Conservation (phyloP, 53 echinoderm and acorn worm species). For the Patiria pectinifera region DNA sequence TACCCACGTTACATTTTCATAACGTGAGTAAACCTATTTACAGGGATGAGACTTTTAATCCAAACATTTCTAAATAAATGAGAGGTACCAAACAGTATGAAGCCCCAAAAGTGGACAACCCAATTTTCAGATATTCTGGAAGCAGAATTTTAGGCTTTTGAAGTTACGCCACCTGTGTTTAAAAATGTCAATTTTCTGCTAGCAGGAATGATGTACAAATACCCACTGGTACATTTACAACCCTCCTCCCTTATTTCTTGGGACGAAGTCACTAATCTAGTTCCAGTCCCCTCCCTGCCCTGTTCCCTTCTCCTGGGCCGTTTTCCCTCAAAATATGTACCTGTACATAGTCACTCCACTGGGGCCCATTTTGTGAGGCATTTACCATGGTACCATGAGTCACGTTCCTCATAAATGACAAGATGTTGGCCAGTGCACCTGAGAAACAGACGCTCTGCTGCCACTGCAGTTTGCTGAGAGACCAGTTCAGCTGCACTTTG, state of each 20-base stretch:
- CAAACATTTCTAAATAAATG: no score
- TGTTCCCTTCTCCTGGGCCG: not conserved
- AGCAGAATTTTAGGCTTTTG: no score
- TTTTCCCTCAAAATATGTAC: not conserved
- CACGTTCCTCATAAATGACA: constrained; percentile 7
- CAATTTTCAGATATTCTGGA: no score
- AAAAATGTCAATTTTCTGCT: not conserved
- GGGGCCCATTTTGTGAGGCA: not conserved
- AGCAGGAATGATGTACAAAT: not conserved
- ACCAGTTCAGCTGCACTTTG: constrained; percentile 55
- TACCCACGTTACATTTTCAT: no score
- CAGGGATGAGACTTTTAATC: no score
- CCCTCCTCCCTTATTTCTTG: not conserved
- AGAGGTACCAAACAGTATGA: no score
- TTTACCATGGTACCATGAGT: constrained; percentile 7
- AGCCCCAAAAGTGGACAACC: no score
- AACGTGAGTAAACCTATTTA: no score
- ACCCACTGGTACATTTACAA: not conserved
- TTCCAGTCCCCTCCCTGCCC: not conserved
- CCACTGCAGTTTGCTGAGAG: not conserved
- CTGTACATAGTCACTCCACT: no score
- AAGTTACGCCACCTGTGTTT: no score
- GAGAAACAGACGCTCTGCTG: not conserved
- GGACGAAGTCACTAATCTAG: not conserved
- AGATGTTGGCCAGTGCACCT: not conserved